These are phyloP conservation scores for Balaenoptera acutorostrata DNA, from an alignment of 2,113 vertebrate species.

Conservation along the genomic window DNA sequence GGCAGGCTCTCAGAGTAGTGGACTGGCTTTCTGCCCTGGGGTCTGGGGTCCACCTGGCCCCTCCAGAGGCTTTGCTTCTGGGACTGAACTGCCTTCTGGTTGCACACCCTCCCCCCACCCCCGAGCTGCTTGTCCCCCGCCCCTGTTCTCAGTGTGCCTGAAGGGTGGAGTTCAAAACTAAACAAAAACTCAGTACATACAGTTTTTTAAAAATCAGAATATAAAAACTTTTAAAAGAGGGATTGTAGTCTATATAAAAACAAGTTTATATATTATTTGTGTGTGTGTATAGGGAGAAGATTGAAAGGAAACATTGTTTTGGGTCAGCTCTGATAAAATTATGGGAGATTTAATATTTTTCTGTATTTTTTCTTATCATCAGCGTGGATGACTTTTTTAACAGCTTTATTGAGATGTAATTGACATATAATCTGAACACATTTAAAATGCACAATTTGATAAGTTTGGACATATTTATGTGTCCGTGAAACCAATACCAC, in stretches of 20 bases:
- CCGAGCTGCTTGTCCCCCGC: background rate
- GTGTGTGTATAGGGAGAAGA: background rate
- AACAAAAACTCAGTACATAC: background rate
- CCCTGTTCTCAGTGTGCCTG: background rate
- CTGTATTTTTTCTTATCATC: background rate
- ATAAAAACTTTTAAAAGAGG: background rate
- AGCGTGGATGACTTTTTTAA: background rate
- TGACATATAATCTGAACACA: background rate
- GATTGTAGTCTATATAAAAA: background rate
- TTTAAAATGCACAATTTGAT: background rate
- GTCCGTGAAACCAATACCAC: background rate
- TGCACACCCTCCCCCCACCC: fast-evolving
- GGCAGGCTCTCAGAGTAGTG: no score
- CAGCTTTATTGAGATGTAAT: background rate
- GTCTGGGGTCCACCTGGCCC: background rate
- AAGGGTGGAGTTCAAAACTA: background rate
- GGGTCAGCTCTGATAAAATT: background rate
- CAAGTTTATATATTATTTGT: background rate
- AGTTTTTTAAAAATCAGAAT: background rate
- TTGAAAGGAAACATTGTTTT: background rate
- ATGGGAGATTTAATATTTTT: background rate
- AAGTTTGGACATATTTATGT: background rate
- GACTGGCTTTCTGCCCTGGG: background rate
- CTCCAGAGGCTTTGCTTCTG: fast-evolving
- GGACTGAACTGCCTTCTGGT: background rate